Evolutionary conservation across 2,113 vertebrate genomes (phyloP), one percentile per base, ranked within the genome.

Genomic region (Marmota flaviventris): DNA sequence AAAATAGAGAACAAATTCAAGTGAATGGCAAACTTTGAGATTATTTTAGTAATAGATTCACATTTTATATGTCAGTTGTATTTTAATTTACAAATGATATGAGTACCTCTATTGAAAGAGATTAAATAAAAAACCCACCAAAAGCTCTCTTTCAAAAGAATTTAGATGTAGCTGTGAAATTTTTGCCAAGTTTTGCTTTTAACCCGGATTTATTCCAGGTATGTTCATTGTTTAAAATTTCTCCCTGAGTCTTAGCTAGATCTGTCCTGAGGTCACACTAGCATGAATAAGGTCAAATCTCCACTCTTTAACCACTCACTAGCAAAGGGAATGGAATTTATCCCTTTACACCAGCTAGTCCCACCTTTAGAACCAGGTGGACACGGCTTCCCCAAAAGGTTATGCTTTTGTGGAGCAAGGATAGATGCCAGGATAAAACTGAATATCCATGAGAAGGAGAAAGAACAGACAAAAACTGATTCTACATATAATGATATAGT

Each of bases 41-140:
- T 69, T 86, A 92, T 34, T 84, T 89, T n/a, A 67, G 0, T 63
- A 82, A 67, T 67, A 53, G 24, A n/a, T 61, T 92, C 37, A 86
- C 42, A 51, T n/a, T 94, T 13, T 27, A 45, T n/a, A 61, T 29
- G 17, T 79, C 32, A 67, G 24, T 34, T 65, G 6, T 72, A 65
- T 84, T 87, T 69, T 84, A 87, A 89, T 89, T 96, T 78, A 67
- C n/a, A 79, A 69, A 65, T 69, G 12, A 86, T n/a, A 67, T 7
- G 39, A 61, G 1, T 78, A 53, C 39, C 67, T 16, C 13, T 58
- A 72, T 63, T 85, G 14, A 76, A 89, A 84, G 3, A 73, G 17
- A 93, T 42, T 58, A 94, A 48, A 29, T 32, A 25, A 63, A 96
- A 96, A 76, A 48, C 42, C 8, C n/a, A 65, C 10, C 48, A 63